Base-by-base conservation (phyloP, 2,113 vertebrate species). In the Smithornis capensis region DNA sequence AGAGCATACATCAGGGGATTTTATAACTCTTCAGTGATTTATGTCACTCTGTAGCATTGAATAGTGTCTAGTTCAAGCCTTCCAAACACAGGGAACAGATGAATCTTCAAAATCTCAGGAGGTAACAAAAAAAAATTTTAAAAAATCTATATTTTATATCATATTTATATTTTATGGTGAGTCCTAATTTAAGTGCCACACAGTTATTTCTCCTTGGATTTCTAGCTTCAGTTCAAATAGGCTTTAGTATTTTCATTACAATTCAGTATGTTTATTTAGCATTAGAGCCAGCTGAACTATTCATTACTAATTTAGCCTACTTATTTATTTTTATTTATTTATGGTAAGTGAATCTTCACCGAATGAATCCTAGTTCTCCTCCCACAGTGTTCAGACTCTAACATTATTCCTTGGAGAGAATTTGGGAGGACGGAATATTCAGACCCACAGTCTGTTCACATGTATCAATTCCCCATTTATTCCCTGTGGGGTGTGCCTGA, bases 241-340 rank as follows among this genome's bases (percentile, higher is more conserved):
- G 93, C 42, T 95, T 90, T 88, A 64, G 64, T 86, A 74, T 90
- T 93, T 96, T 96, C 88, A 93, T 93, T 96, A 92, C 85, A 79
- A 96, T 93, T 93, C 92, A 57, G 92, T 50, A 29, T 83, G 62
- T 95, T 96, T 95, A 76, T 96, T 94, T 86, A 95, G 86, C 85
- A 87, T 89, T 86, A 90, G 79, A 83, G 76, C 65, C 78, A 44
- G 69, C 53, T 94, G 90, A 95, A 87, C 53, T 87, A 87, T 95
- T 97, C 94, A 95, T 91, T 87, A 91, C 91, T 95, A 71, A 96
- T 96, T 95, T 94, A 95, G 74, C 65, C 80, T 82, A 53, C 89
- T 95, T 96, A 82, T 87, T 91, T 94, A 68, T 95, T 95, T 94
- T 92, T 84, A 92, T 95, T 93, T 96, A 90, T 96, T 95, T 94